Evolutionary conservation across 2,888 invertebrate genomes (phyloP).

Genomic region (Parelbella ahira): DNA sequence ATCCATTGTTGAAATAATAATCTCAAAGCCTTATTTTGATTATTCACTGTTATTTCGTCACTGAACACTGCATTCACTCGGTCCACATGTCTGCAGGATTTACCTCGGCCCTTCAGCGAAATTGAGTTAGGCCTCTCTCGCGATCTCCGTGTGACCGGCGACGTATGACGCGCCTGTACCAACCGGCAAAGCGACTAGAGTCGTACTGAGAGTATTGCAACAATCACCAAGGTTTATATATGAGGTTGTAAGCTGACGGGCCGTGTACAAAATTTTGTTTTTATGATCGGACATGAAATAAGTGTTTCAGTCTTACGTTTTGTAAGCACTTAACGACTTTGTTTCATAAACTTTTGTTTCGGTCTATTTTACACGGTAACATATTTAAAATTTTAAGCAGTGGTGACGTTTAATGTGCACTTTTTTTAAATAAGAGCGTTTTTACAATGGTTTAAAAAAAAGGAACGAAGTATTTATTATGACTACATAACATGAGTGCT

Average conservation of each 20-base stretch:
- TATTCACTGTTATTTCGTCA: constrained; percentile 67
- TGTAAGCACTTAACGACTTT: constrained; percentile 11
- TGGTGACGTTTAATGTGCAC: no score
- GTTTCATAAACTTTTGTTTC: constrained; percentile 11
- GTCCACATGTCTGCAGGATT: constrained; percentile 67
- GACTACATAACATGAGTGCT: no score
- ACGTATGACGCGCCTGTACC: constrained; percentile 68
- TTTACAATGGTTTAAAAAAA: no score
- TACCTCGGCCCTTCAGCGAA: constrained; percentile 45
- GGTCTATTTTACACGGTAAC: constrained; percentile 8
- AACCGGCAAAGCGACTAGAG: constrained; percentile 82
- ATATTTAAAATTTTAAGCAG: no score
- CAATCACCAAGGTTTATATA: constrained; percentile 75
- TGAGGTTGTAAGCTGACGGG: constrained; percentile 61
- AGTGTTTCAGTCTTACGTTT: constrained; percentile 8
- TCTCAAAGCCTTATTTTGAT: constrained; percentile 43
- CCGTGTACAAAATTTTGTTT: constrained; percentile 43
- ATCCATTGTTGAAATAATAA: constrained; percentile 64
- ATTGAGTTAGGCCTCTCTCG: constrained; percentile 68
- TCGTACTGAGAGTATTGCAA: constrained; percentile 79
- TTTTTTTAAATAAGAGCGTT: no score
- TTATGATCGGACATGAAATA: constrained; percentile 16
- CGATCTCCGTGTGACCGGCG: constrained; percentile 78
- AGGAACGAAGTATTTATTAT: no score
- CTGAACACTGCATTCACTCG: constrained; percentile 75